phyloP scores from a whole-genome alignment of 2,888 invertebrate species.

The Limnephilus lunatus region DNA sequence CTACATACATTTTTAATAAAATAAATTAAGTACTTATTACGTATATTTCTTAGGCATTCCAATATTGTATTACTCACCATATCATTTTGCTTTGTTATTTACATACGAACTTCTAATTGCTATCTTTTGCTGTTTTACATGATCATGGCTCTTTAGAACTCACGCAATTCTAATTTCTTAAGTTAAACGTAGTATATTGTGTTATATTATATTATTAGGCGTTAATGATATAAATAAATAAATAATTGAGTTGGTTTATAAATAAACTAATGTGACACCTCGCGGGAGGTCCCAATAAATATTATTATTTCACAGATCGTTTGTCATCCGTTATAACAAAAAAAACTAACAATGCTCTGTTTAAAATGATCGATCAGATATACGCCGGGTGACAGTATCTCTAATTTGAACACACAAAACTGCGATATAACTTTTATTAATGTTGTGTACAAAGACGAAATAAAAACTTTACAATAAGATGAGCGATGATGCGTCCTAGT shows the following conservation, averaged over 20 bases:
- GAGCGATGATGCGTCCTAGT: background rate
- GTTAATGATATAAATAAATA: too few relatives aligned
- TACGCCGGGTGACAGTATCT: background rate
- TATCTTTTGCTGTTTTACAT: too few relatives aligned
- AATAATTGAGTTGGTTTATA: background rate
- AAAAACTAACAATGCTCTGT: slow-evolving; percentile 2
- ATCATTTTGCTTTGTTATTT: too few relatives aligned
- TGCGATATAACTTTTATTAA: background rate
- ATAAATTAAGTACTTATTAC: too few relatives aligned
- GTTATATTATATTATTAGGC: too few relatives aligned
- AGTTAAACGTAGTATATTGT: too few relatives aligned
- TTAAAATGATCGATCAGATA: slow-evolving; percentile 23
- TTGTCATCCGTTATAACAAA: slow-evolving; percentile 12
- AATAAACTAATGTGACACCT: background rate
- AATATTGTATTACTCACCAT: too few relatives aligned
- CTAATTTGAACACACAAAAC: background rate
- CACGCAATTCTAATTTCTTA: too few relatives aligned
- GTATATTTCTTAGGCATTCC: too few relatives aligned
- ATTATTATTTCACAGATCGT: background rate
- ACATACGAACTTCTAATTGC: too few relatives aligned
- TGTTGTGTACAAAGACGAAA: background rate
- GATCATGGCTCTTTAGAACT: too few relatives aligned
- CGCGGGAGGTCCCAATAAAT: background rate
- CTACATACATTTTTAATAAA: too few relatives aligned
- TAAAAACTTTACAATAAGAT: background rate